Conservation (phyloP, 2,888 invertebrate genomes). For the Eudasyphora cyanicolor region DNA sequence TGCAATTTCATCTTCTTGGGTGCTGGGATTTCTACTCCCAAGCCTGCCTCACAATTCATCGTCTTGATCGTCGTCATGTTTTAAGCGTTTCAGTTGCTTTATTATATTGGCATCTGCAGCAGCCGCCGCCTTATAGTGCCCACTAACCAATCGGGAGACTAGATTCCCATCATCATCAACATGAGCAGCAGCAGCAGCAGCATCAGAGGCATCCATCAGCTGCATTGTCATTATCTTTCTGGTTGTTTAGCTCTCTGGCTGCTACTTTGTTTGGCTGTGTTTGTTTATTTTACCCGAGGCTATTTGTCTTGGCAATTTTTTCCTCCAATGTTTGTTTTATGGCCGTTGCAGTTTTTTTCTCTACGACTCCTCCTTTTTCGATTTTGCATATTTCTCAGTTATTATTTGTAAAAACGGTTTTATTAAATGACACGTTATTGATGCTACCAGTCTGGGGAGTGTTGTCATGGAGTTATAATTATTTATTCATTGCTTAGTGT, state of each 20-base stretch:
- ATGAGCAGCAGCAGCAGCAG: neutral
- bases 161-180: no score
- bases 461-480: neutral
- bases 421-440: slow-evolving; percentile 19
- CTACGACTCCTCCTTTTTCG: neutral
- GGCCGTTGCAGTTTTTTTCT: neutral
- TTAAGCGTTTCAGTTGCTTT: slow-evolving; percentile 2
- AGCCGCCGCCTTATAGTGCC: no score
- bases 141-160: neutral
- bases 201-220: slow-evolving; percentile 43
- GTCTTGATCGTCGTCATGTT: neutral
- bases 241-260: slow-evolving; percentile 22
- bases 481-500: neutral
- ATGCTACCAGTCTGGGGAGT: neutral
- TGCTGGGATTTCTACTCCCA: neutral
- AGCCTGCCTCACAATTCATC: neutral
- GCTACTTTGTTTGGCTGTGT: slow-evolving; percentile 32
- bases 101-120: slow-evolving; percentile 6
- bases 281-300: slow-evolving; percentile 52
- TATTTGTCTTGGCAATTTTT: slow-evolving; percentile 53
- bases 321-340: no score
- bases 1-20: slow-evolving; percentile 30
- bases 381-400: slow-evolving; percentile 7
- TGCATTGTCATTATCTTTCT: slow-evolving; percentile 50
- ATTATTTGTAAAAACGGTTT: neutral